These are phyloP conservation scores for Platycnemis pennipes DNA, from an alignment of 2,888 invertebrate species.

Conservation along the genomic window DNA sequence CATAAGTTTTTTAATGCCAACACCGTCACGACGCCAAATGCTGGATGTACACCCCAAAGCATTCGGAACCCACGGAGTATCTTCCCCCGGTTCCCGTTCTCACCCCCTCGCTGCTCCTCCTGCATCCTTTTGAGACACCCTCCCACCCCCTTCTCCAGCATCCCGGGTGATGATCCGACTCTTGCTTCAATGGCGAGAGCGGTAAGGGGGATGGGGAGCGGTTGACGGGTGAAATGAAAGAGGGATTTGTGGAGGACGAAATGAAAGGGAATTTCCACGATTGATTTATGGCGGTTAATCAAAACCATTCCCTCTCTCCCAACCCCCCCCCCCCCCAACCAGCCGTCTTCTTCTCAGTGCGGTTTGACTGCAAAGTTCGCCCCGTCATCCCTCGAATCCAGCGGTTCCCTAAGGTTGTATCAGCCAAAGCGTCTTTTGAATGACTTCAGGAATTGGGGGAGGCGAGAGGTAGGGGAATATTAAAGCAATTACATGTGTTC, in stretches of 20 bases:
- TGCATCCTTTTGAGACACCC: neutral
- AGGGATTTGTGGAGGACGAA: neutral
- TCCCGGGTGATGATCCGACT: neutral
- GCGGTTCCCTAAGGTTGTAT: neutral
- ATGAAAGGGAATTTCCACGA: constrained; percentile 37
- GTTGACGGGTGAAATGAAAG: neutral
- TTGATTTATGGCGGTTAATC: constrained; percentile 43
- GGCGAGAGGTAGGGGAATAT: neutral
- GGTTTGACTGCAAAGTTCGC: neutral
- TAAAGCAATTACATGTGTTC: neutral
- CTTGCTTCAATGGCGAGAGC: neutral
- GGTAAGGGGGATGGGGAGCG: neutral
- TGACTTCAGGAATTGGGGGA: neutral
- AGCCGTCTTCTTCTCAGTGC: neutral
- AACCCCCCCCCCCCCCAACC: neutral
- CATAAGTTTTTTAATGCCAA: constrained; percentile 34
- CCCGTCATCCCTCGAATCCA: neutral
- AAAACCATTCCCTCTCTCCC: neutral
- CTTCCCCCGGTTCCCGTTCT: too few relatives aligned
- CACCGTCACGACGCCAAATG: neutral
- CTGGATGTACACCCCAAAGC: too few relatives aligned
- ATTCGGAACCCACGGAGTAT: neutral
- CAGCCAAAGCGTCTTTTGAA: neutral
- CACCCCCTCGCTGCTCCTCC: neutral
- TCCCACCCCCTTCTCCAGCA: neutral